phyloP scores from a whole-genome alignment of 2,113 vertebrate genomes.

The Calidris pugnax region DNA sequence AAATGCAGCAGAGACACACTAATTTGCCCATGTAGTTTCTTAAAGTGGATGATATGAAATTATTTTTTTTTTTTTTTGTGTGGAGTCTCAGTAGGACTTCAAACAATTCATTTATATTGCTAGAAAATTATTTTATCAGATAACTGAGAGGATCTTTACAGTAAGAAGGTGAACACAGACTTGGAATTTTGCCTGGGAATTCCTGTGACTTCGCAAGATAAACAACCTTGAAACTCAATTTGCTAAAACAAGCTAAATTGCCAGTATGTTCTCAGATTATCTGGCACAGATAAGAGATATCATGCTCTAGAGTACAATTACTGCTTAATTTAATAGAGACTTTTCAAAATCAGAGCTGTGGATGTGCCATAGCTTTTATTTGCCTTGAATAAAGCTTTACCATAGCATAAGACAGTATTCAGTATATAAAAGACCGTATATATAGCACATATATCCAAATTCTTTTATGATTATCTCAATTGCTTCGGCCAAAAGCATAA shows the following conservation, averaged over 20 bases:
- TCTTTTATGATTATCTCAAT: background rate
- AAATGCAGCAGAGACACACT: background rate
- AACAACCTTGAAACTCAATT: background rate
- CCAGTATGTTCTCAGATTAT: background rate
- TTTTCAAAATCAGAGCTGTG: background rate
- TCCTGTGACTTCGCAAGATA: background rate
- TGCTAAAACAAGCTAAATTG: background rate
- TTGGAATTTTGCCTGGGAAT: constrained; percentile 17
- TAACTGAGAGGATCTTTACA: background rate
- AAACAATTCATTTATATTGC: background rate
- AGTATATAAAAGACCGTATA: background rate
- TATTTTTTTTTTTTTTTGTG: background rate
- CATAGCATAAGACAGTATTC: background rate
- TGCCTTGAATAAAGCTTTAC: background rate
- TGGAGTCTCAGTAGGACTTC: background rate
- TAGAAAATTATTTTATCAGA: background rate
- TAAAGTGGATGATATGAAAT: background rate
- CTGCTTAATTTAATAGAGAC: background rate
- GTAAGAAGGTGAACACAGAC: background rate
- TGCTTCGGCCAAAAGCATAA: background rate
- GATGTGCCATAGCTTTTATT: background rate
- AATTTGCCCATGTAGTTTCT: background rate
- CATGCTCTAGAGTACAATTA: background rate
- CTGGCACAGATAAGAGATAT: background rate
- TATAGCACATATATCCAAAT: background rate